Evolutionary conservation across 2,797 vertebrate genomes (phyloP).

Genomic region (Dryobates pubescens): DNA sequence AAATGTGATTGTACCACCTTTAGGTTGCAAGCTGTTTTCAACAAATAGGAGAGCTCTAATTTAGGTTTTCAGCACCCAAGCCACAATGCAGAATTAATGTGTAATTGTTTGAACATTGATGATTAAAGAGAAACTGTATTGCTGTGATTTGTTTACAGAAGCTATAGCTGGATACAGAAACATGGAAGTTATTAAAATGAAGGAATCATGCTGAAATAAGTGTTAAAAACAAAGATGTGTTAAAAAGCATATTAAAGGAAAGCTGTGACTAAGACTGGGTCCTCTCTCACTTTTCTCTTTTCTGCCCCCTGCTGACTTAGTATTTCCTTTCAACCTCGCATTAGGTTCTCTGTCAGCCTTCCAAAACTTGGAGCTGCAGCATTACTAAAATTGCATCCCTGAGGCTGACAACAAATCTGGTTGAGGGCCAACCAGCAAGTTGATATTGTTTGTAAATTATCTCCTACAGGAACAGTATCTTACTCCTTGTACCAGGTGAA

Average conservation of each 20-base stretch:
- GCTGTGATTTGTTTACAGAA: background rate
- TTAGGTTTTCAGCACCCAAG: background rate
- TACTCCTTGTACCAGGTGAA: background rate
- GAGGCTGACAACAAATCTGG: background rate
- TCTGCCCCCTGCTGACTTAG: background rate
- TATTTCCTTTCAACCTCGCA: background rate
- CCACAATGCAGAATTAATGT: background rate
- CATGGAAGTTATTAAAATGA: background rate
- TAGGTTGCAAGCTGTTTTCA: background rate
- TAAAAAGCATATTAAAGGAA: background rate
- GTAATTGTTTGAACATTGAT: background rate
- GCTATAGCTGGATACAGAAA: background rate
- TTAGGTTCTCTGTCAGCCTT: background rate
- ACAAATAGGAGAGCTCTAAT: background rate
- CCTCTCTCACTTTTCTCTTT: background rate
- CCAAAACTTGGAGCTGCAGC: background rate
- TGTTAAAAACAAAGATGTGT: background rate
- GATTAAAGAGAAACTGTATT: background rate
- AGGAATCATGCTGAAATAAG: background rate
- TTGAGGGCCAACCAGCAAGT: background rate
- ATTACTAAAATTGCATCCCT: background rate
- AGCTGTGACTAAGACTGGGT: background rate
- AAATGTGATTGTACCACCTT: background rate
- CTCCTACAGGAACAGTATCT: background rate
- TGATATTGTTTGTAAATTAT: constrained; percentile 45